A percentile compares a stretch with the other conserved stretches of the same genome.
These are phyloP conservation scores for Drosophila burlai DNA, from an alignment of 1,140 invertebrate genomes.

Conservation along the genomic window DNA sequence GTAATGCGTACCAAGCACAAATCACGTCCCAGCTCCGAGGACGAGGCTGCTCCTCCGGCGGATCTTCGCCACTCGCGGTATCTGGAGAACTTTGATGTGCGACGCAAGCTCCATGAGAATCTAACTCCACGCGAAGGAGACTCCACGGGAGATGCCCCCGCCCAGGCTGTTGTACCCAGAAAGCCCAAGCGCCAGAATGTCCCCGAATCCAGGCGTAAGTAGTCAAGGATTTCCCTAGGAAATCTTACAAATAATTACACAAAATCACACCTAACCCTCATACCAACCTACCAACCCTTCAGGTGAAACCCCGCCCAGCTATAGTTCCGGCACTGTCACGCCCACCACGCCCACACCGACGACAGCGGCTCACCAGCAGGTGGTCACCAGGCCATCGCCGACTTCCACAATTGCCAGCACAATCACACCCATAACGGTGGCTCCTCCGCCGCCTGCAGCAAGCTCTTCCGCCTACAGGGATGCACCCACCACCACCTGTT, in stretches of 20 bases:
- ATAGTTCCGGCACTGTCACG: slow-evolving; percentile 42
- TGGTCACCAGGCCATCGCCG: slow-evolving; percentile 16
- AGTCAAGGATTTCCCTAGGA: background rate
- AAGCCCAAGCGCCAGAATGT: slow-evolving; percentile 78
- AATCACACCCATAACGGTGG: slow-evolving; percentile 10
- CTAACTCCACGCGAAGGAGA: slow-evolving; percentile 21
- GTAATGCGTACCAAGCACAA: slow-evolving; percentile 69
- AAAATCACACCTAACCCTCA: too few species aligned
- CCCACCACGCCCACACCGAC: slow-evolving; percentile 57
- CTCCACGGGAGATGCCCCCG: background rate
- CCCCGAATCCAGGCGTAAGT: slow-evolving; percentile 60
- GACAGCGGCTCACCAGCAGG: slow-evolving; percentile 13
- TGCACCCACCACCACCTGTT: background rate
- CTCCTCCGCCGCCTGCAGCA: background rate
- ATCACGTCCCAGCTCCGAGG: slow-evolving; percentile 75
- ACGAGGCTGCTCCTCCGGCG: slow-evolving; percentile 58
- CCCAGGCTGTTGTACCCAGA: slow-evolving; percentile 17
- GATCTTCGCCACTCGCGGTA: slow-evolving; percentile 78
- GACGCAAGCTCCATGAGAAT: slow-evolving; percentile 79
- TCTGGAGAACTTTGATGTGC: slow-evolving; percentile 82
- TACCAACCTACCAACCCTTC: too few species aligned
- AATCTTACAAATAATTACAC: background rate
- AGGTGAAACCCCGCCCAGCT: slow-evolving; percentile 41
- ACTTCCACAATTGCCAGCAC: slow-evolving; percentile 21
- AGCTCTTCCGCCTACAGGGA: slow-evolving; percentile 6